Evolutionary conservation across 2,888 invertebrate genomes (phyloP).

Genomic region (Pyrgus malvae): DNA sequence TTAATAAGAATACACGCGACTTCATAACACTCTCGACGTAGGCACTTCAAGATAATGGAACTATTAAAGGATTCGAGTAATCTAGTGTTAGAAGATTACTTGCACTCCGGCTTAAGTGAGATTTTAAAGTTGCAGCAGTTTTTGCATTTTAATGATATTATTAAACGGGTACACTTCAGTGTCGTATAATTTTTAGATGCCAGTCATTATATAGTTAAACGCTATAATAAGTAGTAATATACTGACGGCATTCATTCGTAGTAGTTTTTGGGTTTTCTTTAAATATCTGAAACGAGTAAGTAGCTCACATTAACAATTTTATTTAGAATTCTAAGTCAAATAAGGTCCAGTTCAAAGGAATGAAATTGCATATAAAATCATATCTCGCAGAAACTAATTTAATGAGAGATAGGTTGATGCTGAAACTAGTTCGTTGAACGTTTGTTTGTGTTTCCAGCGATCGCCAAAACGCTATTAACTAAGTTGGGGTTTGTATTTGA

Average conservation of each 20-base stretch:
- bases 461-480: constrained; percentile 73
- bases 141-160: constrained; percentile 14
- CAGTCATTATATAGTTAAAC: no score
- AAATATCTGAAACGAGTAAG: no score
- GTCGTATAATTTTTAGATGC: no score
- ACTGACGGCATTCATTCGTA: no score
- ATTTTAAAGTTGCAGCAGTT: not conserved
- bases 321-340: no score
- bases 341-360: not conserved
- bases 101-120: not conserved
- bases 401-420: constrained; percentile 17
- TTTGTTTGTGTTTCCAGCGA: constrained; percentile 38
- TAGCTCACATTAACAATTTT: no score
- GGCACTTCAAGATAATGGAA: constrained; percentile 51
- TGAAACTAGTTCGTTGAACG: constrained; percentile 37
- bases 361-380: not conserved
- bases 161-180: not conserved
- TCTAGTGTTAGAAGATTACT: constrained; percentile 15
- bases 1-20: constrained; percentile 61
- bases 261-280: no score
- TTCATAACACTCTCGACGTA: constrained; percentile 58
- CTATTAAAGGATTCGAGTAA: constrained; percentile 43
- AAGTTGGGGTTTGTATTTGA: constrained; percentile 73
- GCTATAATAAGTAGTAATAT: no score
- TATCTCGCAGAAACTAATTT: constrained; percentile 6